phyloP scores from a whole-genome alignment of 2,797 vertebrate genomes.

The Scolopax rusticola region DNA sequence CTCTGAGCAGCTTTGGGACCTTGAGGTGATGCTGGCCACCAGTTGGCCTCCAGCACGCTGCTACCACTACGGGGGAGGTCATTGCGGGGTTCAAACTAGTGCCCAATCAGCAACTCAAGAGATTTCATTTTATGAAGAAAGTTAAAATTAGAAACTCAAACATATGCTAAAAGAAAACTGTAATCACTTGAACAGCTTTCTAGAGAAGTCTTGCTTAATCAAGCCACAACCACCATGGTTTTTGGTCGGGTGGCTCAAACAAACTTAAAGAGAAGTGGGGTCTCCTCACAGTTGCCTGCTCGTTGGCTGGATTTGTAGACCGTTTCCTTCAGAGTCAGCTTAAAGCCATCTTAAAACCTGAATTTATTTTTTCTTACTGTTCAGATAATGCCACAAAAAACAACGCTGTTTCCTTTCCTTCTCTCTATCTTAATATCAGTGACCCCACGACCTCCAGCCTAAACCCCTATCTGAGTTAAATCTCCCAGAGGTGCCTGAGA shows the following conservation, averaged over 20 bases:
- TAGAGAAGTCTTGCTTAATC: background rate
- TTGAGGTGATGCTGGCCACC: background rate
- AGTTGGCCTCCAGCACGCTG: background rate
- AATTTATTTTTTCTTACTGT: slow-evolving; percentile 63
- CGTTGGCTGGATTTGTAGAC: slow-evolving; percentile 35
- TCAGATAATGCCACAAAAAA: slow-evolving; percentile 55
- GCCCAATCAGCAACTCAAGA: background rate
- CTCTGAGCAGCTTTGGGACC: background rate
- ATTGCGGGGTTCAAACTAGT: background rate
- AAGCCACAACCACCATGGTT: background rate
- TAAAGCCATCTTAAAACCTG: slow-evolving; percentile 42
- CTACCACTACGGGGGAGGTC: accelerated
- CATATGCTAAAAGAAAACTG: background rate
- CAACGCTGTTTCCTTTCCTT: background rate
- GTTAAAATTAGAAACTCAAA: background rate
- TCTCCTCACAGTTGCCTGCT: accelerated
- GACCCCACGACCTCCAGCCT: slow-evolving; percentile 31
- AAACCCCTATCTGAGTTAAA: slow-evolving; percentile 63
- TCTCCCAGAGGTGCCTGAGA: slow-evolving; percentile 65
- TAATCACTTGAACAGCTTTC: background rate
- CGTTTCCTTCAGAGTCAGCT: slow-evolving; percentile 35
- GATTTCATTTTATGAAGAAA: background rate
- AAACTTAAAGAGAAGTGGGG: background rate
- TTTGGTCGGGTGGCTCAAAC: background rate
- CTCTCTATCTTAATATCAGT: slow-evolving; percentile 44